These are phyloP conservation scores for Engraulis encrasicolus DNA, from an alignment of 2,113 vertebrate species.

Conservation along the genomic window DNA sequence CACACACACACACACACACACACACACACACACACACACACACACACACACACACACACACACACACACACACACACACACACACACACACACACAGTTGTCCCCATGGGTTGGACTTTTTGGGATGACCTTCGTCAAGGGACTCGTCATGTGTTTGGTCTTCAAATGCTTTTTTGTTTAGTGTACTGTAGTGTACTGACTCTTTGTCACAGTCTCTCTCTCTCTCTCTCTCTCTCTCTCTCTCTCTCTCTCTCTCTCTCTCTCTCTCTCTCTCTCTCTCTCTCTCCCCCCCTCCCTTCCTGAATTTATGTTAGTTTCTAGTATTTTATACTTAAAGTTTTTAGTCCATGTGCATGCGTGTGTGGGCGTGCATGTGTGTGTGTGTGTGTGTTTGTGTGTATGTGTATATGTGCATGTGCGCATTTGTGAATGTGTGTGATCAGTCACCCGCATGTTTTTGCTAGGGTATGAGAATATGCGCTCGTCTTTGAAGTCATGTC, in stretches of 20 bases:
- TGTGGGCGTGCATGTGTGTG: slow-evolving; percentile 9
- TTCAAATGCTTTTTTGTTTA: background rate
- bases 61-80: too few relatives aligned
- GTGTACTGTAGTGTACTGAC: background rate
- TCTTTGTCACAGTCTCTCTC: background rate
- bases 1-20: too few relatives aligned
- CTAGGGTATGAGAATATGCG: background rate
- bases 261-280: background rate
- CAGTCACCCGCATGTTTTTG: too few relatives aligned
- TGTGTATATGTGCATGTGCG: background rate
- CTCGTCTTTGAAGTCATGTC: background rate
- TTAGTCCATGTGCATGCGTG: too few relatives aligned
- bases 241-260: background rate
- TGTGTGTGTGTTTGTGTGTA: background rate
- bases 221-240: background rate
- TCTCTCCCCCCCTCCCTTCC: background rate
- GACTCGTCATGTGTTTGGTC: background rate
- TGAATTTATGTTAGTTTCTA: background rate
- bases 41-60: too few relatives aligned
- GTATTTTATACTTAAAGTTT: too few relatives aligned
- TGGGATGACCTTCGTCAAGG: background rate
- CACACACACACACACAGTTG: too few relatives aligned
- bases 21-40: too few relatives aligned
- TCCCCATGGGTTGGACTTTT: background rate
- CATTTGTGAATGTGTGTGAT: background rate